These are phyloP conservation scores for Polia nebulosa DNA, from an alignment of 2,888 invertebrate genomes.

Conservation along the genomic window DNA sequence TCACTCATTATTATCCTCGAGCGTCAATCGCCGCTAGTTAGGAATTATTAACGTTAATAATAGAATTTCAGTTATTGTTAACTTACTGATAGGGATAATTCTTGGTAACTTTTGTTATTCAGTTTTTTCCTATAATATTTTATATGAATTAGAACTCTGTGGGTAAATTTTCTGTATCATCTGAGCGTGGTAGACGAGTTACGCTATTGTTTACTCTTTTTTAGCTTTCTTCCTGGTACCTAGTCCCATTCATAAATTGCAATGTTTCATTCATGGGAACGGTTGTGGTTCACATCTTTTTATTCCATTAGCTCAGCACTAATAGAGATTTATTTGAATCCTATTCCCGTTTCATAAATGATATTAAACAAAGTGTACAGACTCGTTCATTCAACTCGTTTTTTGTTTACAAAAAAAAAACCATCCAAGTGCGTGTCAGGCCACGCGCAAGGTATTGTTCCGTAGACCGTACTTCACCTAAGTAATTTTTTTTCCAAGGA, in stretches of 20 bases:
- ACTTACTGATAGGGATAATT: constrained; percentile 53
- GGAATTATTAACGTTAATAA: constrained; percentile 45
- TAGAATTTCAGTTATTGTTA: constrained; percentile 60
- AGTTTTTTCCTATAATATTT: constrained; percentile 50
- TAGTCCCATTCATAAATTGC: constrained; percentile 5
- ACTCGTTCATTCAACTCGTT: constrained; percentile 20
- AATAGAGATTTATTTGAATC: constrained; percentile 12
- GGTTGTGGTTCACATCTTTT: background rate
- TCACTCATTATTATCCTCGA: constrained; percentile 54
- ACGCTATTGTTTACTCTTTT: constrained; percentile 19
- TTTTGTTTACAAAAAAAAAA: constrained; percentile 4
- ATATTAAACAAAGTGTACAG: background rate
- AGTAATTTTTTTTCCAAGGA: no score
- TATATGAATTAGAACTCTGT: constrained; percentile 10
- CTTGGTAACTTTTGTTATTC: constrained; percentile 44
- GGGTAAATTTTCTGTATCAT: background rate
- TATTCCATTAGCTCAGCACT: background rate
- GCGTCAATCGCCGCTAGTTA: constrained; percentile 44
- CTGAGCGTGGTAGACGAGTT: background rate
- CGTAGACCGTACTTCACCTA: no score
- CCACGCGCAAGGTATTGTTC: no score
- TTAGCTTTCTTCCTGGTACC: constrained; percentile 23
- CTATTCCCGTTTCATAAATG: background rate
- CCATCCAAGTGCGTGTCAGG: no score
- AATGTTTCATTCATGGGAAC: constrained; percentile 17